Evolutionary conservation across 2,113 vertebrate species (phyloP), one percentile per base, ranked within the genome.

Genomic region (Procavia capensis): DNA sequence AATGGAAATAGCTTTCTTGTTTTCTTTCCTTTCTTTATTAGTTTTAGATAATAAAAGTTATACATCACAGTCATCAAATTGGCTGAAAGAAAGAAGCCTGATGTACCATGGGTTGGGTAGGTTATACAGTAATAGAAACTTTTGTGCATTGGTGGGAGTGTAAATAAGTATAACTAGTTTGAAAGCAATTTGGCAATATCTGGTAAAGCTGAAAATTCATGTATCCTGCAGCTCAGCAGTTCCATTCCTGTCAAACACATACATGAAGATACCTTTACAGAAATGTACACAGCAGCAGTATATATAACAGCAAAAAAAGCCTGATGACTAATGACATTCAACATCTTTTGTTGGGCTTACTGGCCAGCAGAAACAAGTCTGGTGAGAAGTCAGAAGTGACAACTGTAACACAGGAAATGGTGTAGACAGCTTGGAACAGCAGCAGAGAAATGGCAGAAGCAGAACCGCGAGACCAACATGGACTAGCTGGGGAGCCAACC

Each of bases 21-120:
- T 87, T 93, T 85, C 81, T 85, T 82, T 81, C 22, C 10, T 85
- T 41, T 34, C 31, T 63, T 84, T 45, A 11, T 87, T 78, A 80
- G 57, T 91, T 93, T 95, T 54, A 36, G 61, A 50, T 83, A 41
- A 80, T 74, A 72, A 72, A 85, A 72, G 24, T 50, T 61, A 88
- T 41, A 39, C 2, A 43, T 76, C 50, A 75, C 19, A 63, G 59
- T 83, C 27, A 80, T 84, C 64, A 92, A 54, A 50, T 74, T 83
- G 68, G 63, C 61, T 34, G 2, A 50, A 82, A 89, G 43, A 27
- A 78, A 84, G 43, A 89, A 41, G 39, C 34, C 63, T 79, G 78
- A 59, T 16, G 36, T 70, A 19, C 36, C 3, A 1, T 57, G 75
- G 78, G 6, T 22, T 87, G 27, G 45, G 29, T 68, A 80, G 54